These are phyloP conservation scores for Malurus leucopterus DNA, from an alignment of 2,797 vertebrate species.

Conservation along the genomic window DNA sequence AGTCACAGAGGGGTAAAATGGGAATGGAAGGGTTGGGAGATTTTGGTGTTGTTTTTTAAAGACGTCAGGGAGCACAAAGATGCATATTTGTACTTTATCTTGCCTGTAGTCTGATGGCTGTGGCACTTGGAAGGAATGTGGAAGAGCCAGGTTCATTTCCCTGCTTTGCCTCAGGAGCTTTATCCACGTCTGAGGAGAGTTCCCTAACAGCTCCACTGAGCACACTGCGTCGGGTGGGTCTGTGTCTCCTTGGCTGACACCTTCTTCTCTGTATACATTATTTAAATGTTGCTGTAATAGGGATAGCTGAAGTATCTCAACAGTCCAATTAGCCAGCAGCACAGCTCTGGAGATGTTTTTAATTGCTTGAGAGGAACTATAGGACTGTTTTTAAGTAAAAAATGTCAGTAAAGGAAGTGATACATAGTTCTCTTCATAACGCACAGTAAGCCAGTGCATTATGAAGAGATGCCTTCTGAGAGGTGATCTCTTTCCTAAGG, in stretches of 20 bases:
- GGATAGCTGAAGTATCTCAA: background rate
- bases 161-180: slow-evolving; percentile 28
- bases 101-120: slow-evolving; percentile 5
- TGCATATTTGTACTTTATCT: background rate
- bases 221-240: background rate
- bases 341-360: background rate
- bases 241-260: background rate
- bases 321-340: background rate
- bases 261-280: background rate
- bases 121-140: slow-evolving; percentile 43
- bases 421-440: background rate
- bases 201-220: background rate
- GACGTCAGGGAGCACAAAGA: background rate
- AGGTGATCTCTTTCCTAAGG: background rate
- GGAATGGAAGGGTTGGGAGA: background rate
- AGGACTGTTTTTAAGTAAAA: background rate
- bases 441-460: background rate
- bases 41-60: background rate
- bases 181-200: background rate
- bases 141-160: slow-evolving; percentile 35
- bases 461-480: background rate
- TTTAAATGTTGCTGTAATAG: background rate
- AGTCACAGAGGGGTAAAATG: background rate
- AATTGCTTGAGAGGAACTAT: background rate
- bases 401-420: background rate